These are phyloP conservation scores for Oncorhynchus tshawytscha DNA, from an alignment of 2,113 vertebrate genomes.

Conservation along the genomic window DNA sequence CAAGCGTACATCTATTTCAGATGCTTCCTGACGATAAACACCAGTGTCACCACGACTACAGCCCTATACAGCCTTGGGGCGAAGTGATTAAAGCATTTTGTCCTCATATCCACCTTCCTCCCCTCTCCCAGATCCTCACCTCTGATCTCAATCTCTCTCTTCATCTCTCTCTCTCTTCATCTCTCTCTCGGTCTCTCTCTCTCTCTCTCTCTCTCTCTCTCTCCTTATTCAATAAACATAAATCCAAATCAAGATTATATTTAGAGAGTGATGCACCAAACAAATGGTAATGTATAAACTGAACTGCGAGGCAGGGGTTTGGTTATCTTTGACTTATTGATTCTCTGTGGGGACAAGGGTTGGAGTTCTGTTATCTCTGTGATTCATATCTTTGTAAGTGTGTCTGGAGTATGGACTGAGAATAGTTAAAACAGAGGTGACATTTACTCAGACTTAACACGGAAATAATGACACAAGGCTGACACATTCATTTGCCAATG, in stretches of 20 bases:
- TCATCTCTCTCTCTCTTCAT: not conserved
- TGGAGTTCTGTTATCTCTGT: not conserved
- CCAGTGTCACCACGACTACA: constrained; percentile 24
- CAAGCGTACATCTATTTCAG: constrained; percentile 57
- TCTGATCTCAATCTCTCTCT: constrained; percentile 36
- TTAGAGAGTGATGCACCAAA: constrained; percentile 16
- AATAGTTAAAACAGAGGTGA: not conserved
- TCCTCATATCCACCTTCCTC: constrained; percentile 47
- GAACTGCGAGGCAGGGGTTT: not conserved
- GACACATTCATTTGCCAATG: not conserved
- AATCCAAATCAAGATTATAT: constrained; percentile 19
- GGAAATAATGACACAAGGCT: not conserved
- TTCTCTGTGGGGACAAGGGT: not conserved
- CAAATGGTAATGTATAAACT: constrained; percentile 7
- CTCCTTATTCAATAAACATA: not conserved
- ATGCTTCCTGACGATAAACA: constrained; percentile 58
- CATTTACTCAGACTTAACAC: not conserved
- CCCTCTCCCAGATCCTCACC: constrained; percentile 26
- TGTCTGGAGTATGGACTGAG: not conserved
- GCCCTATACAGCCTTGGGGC: constrained; percentile 26
- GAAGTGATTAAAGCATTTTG: constrained; percentile 65
- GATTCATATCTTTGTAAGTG: not conserved
- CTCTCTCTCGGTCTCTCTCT: not conserved
- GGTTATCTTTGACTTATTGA: not conserved
- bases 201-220: not conserved